Base-by-base conservation (phyloP, 23 tunicate genomes). In the Ciona savignyi region DNA sequence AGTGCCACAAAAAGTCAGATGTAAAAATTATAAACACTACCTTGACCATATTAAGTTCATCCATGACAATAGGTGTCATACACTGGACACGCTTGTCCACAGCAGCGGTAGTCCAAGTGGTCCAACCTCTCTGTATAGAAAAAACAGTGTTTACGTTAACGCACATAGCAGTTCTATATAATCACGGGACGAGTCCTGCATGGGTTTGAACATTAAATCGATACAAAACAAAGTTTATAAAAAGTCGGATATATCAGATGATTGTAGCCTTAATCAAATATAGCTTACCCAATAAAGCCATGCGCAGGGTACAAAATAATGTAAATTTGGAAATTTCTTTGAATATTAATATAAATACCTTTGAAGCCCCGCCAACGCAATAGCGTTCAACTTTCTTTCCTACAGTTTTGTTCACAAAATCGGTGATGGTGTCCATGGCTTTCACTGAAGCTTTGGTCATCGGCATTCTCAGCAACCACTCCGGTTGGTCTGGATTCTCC, bases 371-470 rank as follows among this genome's bases (percentile, higher is more conserved):
- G 0, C 96, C 96, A 23, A 88, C 96, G 71, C 96, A 88, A 66
- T 67, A 88, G 34, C 78, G 66, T 33, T 67, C 75, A 20, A 88
- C 65, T 24, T 70, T 62, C 61, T 73, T 82, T 33, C 87, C 87
- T 1, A 82, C 70, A 9, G 86, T 82, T 70, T 77, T 86, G 51
- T 83, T 86, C 28, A 93, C 93, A 48, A 93, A 86, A 70, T 93
- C 88, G 26, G 86, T 86, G 2, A 87, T 60, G 35, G 92, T 76
- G 73, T 93, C 92, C 87, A 93, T 86, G 25, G 98, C 88, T 33
- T 77, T 76, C 26, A 93, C 98, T 20, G 88, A 74, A 3, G 98
- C 98, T 70, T 93, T 93, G 70, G 89, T 87, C 98, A 93, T 93
- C 1, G 98, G 98, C 93, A 93, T 23, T n/a, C 92, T 31, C 23